These are phyloP conservation scores for Thelaira solivaga DNA, from an alignment of 2,888 invertebrate species.

Conservation along the genomic window DNA sequence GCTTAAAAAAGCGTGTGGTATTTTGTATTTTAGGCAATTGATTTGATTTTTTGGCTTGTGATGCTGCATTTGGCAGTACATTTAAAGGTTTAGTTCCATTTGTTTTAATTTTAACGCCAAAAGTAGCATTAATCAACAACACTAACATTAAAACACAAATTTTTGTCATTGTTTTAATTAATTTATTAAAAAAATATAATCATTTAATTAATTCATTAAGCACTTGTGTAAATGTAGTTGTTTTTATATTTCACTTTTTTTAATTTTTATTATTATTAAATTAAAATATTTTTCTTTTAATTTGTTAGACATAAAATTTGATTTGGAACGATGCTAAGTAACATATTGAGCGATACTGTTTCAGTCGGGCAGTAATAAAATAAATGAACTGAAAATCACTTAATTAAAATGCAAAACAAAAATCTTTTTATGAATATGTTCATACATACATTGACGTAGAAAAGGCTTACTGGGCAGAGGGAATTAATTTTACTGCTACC, in stretches of 20 bases:
- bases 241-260: neutral
- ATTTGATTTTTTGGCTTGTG: constrained; percentile 10
- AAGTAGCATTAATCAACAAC: neutral
- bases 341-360: constrained; percentile 9
- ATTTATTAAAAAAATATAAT: neutral
- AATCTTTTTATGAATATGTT: too few species aligned
- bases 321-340: neutral
- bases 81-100: neutral
- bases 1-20: neutral
- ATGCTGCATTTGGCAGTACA: constrained; percentile 20
- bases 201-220: too few species aligned
- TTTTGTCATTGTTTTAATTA: constrained; percentile 16
- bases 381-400: constrained; percentile 9
- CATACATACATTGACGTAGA: too few species aligned
- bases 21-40: neutral
- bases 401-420: neutral
- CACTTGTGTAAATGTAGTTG: too few species aligned
- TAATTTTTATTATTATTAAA: neutral
- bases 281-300: neutral
- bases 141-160: neutral
- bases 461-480: too few species aligned
- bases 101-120: neutral
- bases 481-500: too few species aligned
- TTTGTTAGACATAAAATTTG: neutral
- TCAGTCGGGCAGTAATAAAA: neutral